These are phyloP conservation scores for Scalopus aquaticus DNA, from an alignment of 2,113 vertebrate genomes.

Conservation along the genomic window DNA sequence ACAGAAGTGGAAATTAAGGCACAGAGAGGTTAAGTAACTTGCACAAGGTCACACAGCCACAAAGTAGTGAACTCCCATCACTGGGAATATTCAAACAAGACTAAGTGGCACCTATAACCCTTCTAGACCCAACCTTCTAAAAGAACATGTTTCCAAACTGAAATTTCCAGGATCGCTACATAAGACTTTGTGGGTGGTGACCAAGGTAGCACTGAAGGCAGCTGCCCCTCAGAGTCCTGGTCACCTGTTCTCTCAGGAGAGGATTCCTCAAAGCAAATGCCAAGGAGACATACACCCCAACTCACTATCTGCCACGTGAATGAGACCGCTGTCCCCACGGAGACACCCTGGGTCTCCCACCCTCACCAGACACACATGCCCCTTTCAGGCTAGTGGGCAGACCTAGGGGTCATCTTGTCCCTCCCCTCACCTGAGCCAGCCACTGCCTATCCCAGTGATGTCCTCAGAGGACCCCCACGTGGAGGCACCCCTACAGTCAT, in stretches of 20 bases:
- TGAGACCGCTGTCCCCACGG: not conserved
- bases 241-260: not conserved
- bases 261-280: not conserved
- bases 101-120: not conserved
- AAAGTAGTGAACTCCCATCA: not conserved
- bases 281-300: not conserved
- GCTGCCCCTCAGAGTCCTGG: not conserved
- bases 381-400: not conserved
- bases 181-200: not conserved
- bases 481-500: not conserved
- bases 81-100: not conserved
- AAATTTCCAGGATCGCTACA: not conserved
- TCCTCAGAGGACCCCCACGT: not conserved
- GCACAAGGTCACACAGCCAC: slow-evolving; percentile 30
- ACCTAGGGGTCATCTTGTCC: not conserved
- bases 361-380: not conserved
- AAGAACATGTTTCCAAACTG: not conserved
- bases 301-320: not conserved
- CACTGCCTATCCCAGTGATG: not conserved
- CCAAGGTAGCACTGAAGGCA: not conserved
- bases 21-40: not conserved
- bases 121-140: not conserved
- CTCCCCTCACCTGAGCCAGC: not conserved
- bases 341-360: not conserved
- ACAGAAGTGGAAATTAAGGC: not conserved